phyloP scores from a whole-genome alignment of 2,113 vertebrate genomes.

The Cacatua alba region DNA sequence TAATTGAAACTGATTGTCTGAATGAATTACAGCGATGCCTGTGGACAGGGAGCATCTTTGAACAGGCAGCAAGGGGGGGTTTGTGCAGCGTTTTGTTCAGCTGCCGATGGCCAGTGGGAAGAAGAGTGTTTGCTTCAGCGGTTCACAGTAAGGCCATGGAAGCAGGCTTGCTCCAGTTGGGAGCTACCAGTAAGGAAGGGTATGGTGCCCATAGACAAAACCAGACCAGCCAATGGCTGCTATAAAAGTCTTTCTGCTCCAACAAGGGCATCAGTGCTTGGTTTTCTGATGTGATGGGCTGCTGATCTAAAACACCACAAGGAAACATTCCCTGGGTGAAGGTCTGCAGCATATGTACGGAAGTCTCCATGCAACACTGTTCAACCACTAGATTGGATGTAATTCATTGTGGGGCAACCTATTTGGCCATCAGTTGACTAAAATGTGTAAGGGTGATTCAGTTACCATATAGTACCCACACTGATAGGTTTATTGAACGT shows the following conservation, averaged over 20 bases:
- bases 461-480: fast-evolving
- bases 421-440: background rate
- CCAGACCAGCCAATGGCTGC: background rate
- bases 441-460: background rate
- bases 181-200: background rate
- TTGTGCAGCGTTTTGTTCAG: background rate
- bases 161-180: background rate
- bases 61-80: background rate
- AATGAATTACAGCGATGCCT: background rate
- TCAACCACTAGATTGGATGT: background rate
- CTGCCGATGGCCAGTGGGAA: background rate
- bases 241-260: background rate
- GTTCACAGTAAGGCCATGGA: background rate
- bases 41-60: background rate
- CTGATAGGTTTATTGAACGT: no score
- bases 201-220: background rate
- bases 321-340: background rate
- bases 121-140: background rate
- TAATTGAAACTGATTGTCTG: constrained; percentile 31
- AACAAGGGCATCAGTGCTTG: background rate
- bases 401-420: background rate
- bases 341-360: fast-evolving
- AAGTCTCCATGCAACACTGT: background rate
- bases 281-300: background rate
- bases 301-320: background rate